phyloP scores from a whole-genome alignment of 2,888 invertebrate species.

The Protonemura montana region DNA sequence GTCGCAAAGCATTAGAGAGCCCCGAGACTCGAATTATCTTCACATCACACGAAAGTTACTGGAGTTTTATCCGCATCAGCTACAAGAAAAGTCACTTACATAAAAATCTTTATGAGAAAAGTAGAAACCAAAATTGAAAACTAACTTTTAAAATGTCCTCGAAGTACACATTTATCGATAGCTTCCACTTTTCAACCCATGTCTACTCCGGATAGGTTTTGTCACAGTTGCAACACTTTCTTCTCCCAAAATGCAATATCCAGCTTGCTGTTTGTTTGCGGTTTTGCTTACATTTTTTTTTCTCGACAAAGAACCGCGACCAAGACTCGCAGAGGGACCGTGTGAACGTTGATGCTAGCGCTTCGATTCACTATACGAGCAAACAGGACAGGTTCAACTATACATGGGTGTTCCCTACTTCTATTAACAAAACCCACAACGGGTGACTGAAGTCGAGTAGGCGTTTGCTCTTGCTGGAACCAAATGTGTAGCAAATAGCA shows the following conservation, averaged over 20 bases:
- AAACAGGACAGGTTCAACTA: constrained; percentile 31
- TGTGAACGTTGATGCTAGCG: neutral
- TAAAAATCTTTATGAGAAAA: neutral
- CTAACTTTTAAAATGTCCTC: neutral
- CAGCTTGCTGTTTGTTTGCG: neutral
- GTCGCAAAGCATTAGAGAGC: neutral
- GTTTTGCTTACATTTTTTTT: neutral
- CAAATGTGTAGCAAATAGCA: neutral
- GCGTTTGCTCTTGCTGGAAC: neutral
- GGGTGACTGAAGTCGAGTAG: constrained; percentile 21
- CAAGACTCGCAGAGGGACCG: neutral
- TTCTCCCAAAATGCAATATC: neutral
- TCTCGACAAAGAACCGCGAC: neutral
- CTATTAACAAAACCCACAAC: constrained; percentile 34
- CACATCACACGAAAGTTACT: neutral
- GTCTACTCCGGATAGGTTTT: neutral
- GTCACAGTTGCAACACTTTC: neutral
- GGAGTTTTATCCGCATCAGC: neutral
- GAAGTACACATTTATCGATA: neutral
- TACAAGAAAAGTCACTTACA: constrained; percentile 3
- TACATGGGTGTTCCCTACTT: constrained; percentile 29
- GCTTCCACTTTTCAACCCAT: neutral
- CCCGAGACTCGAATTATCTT: neutral
- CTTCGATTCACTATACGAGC: neutral
- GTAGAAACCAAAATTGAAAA: neutral